Evolutionary conservation across 2,113 vertebrate genomes (phyloP).

Genomic region (Neofelis nebulosa): DNA sequence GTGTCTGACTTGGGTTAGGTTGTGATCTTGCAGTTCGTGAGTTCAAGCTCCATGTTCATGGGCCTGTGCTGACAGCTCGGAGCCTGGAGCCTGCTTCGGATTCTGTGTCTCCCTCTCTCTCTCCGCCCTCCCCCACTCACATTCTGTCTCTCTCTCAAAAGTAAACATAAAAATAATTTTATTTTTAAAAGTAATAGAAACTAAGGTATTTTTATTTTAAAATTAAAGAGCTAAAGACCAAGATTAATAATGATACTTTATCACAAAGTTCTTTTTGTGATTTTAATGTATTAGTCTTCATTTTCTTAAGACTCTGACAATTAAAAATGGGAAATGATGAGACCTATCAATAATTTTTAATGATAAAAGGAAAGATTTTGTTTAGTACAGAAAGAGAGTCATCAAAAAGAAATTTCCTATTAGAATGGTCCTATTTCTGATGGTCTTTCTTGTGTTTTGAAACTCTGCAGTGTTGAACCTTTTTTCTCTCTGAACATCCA

Average conservation of each 20-base stretch:
- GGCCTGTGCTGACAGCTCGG: too few relatives aligned
- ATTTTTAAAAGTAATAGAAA: slow-evolving; percentile 24
- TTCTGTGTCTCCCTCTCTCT: too few relatives aligned
- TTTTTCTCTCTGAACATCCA: background rate
- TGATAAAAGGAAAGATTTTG: background rate
- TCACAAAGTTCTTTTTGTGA: background rate
- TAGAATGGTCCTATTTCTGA: background rate
- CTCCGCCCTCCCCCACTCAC: too few relatives aligned
- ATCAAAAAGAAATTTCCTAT: background rate
- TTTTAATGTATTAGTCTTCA: background rate
- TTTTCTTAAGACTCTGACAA: background rate
- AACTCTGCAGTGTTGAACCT: background rate
- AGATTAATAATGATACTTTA: background rate
- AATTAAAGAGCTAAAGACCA: slow-evolving; percentile 34
- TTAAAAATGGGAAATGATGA: background rate
- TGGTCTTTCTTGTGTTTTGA: background rate
- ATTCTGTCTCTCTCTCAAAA: too few relatives aligned
- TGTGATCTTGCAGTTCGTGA: too few relatives aligned
- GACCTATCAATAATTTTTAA: background rate
- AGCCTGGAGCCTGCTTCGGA: too few relatives aligned
- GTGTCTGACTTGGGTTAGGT: too few relatives aligned
- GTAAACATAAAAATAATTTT: too few relatives aligned
- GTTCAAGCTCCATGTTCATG: too few relatives aligned
- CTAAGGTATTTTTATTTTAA: slow-evolving; percentile 14
- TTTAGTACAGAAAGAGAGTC: background rate